Evolutionary conservation across 2,888 invertebrate genomes (phyloP), one percentile per base, ranked within the genome.

Genomic region (Trachelus iudaicus): DNA sequence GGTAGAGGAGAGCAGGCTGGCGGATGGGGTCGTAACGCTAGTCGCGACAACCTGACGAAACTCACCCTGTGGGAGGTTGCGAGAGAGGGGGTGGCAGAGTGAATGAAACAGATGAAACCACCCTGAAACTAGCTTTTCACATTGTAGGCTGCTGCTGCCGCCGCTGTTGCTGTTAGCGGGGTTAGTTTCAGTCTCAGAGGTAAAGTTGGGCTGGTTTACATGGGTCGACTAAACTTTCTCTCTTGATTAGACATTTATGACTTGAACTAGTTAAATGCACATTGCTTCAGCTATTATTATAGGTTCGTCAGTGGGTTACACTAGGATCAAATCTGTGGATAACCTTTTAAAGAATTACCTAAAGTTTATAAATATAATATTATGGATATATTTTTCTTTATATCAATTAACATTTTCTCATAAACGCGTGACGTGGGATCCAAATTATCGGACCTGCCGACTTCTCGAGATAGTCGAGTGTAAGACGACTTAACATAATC

Each of bases 81-180:
- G 71, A 35, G 35, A 69, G 74, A 76, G 75, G 31, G 77, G 74
- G 31, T 4, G n/a, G 69, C 31, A 12, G 69, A 69, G 69, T 30
- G 69, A n/a, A 33, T 33, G 69, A 69, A 69, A 69, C 69, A 33
- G 33, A 30, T 30, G 69, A 69, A 69, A 69, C 69, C n/a, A 11
- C 11, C 69, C 69, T 69, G 73, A 34, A 83, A 82, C 83, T 85
- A 85, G 78, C 81, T 83, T 81, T 75, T 83, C 81, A 11, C 34
- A 33, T 69, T 31, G 33, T 33, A 30, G 31, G 69, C 69, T 30
- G 33, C 11, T 30, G 69, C 15, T 1, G 40, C 40, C 12, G 69
- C 30, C 1, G 69, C 6, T 40, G 40, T 6, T 40, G 6, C 15
- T 15, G 40, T 15, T 37, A 15, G 13, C 15, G 40, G 15, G 15